These are phyloP conservation scores for Ceratina japonica DNA, from an alignment of 1,140 invertebrate species.

Conservation along the genomic window DNA sequence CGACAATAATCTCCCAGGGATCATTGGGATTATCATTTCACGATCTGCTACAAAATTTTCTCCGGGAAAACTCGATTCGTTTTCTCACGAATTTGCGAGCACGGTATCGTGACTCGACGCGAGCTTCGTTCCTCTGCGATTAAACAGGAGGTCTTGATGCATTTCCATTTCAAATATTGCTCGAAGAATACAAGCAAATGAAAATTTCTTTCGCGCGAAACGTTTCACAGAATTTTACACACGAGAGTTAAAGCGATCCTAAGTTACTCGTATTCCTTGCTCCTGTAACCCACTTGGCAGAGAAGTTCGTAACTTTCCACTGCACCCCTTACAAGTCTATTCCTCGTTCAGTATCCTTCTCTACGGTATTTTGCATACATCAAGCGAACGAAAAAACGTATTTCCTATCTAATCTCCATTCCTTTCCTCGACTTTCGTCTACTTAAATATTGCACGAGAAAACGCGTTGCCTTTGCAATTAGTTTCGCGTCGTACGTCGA, in stretches of 20 bases:
- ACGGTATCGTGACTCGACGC: not conserved
- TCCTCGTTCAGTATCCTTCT: slow-evolving; percentile 46
- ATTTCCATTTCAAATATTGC: not conserved
- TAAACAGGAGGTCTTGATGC: not conserved
- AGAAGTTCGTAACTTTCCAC: slow-evolving; percentile 53
- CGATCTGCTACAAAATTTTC: no score
- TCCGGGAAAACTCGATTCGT: no score
- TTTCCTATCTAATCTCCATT: no score
- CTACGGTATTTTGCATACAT: slow-evolving; percentile 8
- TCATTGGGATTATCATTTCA: no score
- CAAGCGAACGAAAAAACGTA: slow-evolving; percentile 23
- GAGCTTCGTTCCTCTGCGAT: not conserved
- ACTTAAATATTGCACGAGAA: no score
- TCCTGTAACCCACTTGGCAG: slow-evolving; percentile 35
- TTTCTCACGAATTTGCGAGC: no score
- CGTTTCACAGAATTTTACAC: slow-evolving; percentile 18
- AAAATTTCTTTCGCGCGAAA: slow-evolving; percentile 14
- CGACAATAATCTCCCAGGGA: no score
- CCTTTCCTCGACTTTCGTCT: no score
- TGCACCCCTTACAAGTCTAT: slow-evolving; percentile 48
- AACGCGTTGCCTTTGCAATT: no score
- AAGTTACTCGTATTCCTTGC: slow-evolving; percentile 39
- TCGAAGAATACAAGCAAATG: not conserved
- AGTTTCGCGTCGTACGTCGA: no score
- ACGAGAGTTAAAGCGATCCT: slow-evolving; percentile 6